These are phyloP conservation scores for Pelusios castaneus DNA, from an alignment of 2,113 vertebrate species.

Conservation along the genomic window DNA sequence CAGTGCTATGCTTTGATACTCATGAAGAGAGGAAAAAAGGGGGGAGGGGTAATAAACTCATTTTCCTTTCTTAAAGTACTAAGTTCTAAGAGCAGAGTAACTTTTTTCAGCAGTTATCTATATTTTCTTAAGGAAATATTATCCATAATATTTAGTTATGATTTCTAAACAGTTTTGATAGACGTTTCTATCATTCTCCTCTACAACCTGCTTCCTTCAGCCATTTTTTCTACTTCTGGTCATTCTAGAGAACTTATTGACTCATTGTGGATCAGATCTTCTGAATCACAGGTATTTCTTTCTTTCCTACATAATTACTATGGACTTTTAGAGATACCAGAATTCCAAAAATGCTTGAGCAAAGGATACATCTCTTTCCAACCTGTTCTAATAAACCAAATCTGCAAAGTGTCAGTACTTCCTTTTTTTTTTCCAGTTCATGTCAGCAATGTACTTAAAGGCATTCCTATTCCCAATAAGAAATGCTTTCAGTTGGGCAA, in stretches of 20 bases:
- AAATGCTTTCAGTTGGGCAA: neutral
- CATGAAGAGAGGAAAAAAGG: too few relatives aligned
- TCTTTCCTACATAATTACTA: neutral
- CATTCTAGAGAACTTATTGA: neutral
- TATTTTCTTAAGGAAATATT: neutral
- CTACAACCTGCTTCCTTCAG: neutral
- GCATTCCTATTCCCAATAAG: neutral
- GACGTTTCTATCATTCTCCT: neutral
- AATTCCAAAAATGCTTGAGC: neutral
- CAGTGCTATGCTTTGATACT: too few relatives aligned
- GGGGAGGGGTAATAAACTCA: too few relatives aligned
- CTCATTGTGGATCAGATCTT: neutral
- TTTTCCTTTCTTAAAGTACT: conserved; percentile 5
- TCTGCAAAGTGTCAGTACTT: neutral
- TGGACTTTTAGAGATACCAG: accelerated
- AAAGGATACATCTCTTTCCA: neutral
- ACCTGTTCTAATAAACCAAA: neutral
- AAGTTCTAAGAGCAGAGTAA: neutral
- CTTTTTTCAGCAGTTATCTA: neutral
- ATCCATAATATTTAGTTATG: neutral
- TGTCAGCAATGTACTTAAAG: neutral
- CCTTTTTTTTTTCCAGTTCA: neutral
- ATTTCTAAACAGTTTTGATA: neutral
- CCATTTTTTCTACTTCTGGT: neutral
- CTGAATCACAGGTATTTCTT: neutral